Conservation (phyloP, 2,888 invertebrate species). For the Empis livida region DNA sequence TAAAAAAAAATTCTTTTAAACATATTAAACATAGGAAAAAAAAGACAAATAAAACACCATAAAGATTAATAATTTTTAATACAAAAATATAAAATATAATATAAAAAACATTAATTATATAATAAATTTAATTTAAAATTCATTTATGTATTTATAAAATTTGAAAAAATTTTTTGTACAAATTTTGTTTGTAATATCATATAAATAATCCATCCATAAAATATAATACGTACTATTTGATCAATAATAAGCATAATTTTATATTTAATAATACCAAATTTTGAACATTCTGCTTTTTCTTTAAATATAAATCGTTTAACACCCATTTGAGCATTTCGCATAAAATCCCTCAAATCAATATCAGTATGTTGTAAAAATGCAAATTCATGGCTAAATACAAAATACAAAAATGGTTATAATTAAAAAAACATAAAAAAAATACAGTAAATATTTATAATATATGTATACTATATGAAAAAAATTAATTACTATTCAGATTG, state of each 20-base stretch:
- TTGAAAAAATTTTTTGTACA: too few relatives aligned
- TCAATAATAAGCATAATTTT: not conserved
- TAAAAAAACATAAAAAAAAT: too few relatives aligned
- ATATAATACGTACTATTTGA: not conserved
- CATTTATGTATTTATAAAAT: too few relatives aligned
- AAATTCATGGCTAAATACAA: not conserved
- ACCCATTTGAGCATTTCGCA: not conserved
- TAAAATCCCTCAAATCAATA: not conserved
- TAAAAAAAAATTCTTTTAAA: too few relatives aligned
- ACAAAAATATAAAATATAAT: too few relatives aligned
- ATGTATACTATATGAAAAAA: too few relatives aligned
- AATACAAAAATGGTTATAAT: not conserved
- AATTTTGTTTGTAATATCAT: not conserved
- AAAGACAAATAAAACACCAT: too few relatives aligned
- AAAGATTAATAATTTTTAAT: too few relatives aligned
- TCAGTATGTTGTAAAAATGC: not conserved
- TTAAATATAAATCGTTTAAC: not conserved
- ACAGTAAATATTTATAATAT: not conserved
- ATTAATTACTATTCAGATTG: slow-evolving; percentile 35
- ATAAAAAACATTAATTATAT: too few relatives aligned
- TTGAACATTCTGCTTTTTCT: not conserved
- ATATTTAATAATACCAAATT: not conserved
- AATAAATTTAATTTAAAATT: too few relatives aligned
- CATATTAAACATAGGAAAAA: too few relatives aligned
- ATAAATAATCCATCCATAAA: not conserved